Evolutionary conservation across 2,888 invertebrate genomes (phyloP), one percentile per base, ranked within the genome.

Genomic region (Alsophila aescularia): DNA sequence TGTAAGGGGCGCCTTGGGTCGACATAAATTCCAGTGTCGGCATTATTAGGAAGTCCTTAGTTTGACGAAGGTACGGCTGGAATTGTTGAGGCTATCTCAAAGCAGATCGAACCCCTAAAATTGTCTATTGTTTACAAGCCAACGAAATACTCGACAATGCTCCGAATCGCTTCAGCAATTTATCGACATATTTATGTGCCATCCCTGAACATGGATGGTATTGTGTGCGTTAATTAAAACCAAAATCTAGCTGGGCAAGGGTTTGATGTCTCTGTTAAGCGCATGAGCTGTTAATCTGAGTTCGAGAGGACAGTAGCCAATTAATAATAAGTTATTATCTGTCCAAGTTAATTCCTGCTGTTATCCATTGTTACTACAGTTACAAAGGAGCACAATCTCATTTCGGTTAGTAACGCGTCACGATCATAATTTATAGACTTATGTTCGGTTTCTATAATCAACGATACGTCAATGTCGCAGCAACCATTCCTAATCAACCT

Each of bases 11-110:
- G 69, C 64, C 79, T 83, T 78, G 79, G 81, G 80, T 81, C 78
- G 85, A 85, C 86, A 87, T 85, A 84, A 87, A 87, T 87, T 86
- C 85, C 81, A 60, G 76, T 76, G 82, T 75, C 77, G 70, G 79
- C 81, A 75, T 84, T 85, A 87, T 85, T 87, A 83, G 76, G 81
- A 79, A 72, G 77, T 79, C 77, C 79, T 82, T 77, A 78, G 73
- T 84, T 85, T 88, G 88, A 89, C 87, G 87, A 88, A 87, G 88
- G 88, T 89, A 76, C 72, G 67, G 70, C 62, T 71, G 69, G 77
- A 82, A 85, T 82, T 83, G 82, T 84, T 74, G 71, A 78, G 79
- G 77, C 75, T 84, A 81, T 85, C 83, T 79, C 69, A 68, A 77
- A 78, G 72, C 73, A 77, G 73, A 83, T 84, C 81, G 77, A 77